These are phyloP conservation scores for Botia almorhae DNA, from an alignment of 2,797 vertebrate species.

Conservation along the genomic window DNA sequence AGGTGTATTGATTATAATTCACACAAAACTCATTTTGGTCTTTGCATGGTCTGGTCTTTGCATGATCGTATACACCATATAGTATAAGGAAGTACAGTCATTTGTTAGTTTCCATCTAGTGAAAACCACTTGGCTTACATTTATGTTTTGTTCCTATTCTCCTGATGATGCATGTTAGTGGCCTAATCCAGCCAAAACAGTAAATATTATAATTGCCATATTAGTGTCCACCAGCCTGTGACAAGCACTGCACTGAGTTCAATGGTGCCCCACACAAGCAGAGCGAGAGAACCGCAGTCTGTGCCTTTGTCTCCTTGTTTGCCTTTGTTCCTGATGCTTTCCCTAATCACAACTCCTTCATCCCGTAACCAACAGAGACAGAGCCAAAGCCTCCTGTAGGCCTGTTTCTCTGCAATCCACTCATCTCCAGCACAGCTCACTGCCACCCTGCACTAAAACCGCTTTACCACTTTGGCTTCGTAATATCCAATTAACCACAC, in stretches of 20 bases:
- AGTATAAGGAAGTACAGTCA: too few species aligned
- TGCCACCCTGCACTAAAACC: slow-evolving; percentile 74
- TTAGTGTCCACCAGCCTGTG: too few species aligned
- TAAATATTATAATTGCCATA: neutral
- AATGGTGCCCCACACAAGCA: neutral
- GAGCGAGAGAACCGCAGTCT: neutral
- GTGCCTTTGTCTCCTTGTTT: slow-evolving; percentile 13
- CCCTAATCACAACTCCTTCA: slow-evolving; percentile 72
- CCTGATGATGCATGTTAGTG: neutral
- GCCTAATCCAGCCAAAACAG: neutral
- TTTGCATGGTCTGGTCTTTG: too few species aligned
- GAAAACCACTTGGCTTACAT: neutral
- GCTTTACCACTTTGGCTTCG: slow-evolving; percentile 73
- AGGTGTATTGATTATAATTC: neutral
- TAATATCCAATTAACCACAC: slow-evolving; percentile 82
- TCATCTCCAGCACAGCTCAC: slow-evolving; percentile 76
- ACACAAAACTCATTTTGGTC: neutral
- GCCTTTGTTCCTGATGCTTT: slow-evolving; percentile 63
- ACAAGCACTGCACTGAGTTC: neutral
- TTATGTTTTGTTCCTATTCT: neutral
- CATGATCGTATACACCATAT: too few species aligned
- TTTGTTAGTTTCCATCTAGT: too few species aligned
- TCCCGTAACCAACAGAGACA: slow-evolving; percentile 75
- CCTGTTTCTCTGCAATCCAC: slow-evolving; percentile 63
- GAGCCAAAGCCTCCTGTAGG: slow-evolving; percentile 60